These are phyloP conservation scores for Lepus timidus DNA, from an alignment of 2,113 vertebrate species.

Conservation along the genomic window DNA sequence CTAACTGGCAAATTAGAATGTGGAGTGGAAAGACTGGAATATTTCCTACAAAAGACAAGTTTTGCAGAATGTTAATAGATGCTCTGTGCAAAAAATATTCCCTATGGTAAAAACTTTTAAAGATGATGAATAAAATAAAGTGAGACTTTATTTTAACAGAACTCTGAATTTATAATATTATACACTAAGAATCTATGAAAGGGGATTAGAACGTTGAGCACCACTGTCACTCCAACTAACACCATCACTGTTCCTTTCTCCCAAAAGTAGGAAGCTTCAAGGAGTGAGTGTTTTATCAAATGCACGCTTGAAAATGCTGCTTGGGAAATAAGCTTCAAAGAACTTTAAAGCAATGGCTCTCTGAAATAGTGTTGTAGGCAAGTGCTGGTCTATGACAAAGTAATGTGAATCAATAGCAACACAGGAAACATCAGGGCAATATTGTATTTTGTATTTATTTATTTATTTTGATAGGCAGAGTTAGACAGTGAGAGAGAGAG, in stretches of 20 bases:
- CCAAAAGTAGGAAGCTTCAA: not conserved
- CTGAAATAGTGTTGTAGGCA: not conserved
- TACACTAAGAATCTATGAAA: not conserved
- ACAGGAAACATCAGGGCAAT: not conserved
- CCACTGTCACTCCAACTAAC: too few relatives aligned
- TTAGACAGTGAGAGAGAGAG: too few relatives aligned
- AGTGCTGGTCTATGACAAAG: not conserved
- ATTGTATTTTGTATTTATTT: too few relatives aligned
- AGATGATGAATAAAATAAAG: constrained; percentile 3
- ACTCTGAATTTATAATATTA: not conserved
- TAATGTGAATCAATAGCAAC: not conserved
- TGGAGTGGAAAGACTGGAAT: not conserved
- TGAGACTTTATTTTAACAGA: constrained; percentile 7
- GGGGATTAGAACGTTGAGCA: not conserved
- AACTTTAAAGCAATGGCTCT: not conserved
- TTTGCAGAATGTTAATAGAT: not conserved
- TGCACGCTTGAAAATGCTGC: not conserved
- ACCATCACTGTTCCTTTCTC: not conserved
- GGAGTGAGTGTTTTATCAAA: not conserved
- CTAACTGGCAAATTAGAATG: not conserved
- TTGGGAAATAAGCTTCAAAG: not conserved
- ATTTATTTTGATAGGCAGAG: too few relatives aligned
- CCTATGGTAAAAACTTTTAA: not conserved
- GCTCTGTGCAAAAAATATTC: not conserved
- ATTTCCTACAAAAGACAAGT: not conserved